phyloP scores from a whole-genome alignment of 2,797 vertebrate genomes.

The Stomatorhinus walkeri region DNA sequence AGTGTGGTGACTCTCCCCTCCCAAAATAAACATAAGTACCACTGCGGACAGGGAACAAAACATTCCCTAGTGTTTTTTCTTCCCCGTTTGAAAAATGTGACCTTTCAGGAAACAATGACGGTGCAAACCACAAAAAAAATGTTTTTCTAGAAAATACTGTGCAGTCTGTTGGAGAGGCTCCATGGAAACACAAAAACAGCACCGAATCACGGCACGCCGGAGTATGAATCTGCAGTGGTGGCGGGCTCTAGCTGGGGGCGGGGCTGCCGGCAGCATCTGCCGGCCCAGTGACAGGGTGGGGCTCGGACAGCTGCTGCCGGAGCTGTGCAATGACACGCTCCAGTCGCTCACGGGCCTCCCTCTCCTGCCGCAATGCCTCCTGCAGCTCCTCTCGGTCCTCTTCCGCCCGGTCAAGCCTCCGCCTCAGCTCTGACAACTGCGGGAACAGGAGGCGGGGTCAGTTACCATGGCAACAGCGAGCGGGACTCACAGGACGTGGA shows the following conservation, averaged over 20 bases:
- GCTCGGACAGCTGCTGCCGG: constrained; percentile 64
- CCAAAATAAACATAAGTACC: not conserved
- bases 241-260: not conserved
- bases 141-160: not conserved
- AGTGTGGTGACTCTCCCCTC: not conserved
- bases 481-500: constrained; percentile 20
- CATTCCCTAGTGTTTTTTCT: not conserved
- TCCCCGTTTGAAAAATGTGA: not conserved
- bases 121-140: not conserved
- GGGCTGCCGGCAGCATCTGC: not conserved
- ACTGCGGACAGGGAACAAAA: not conserved
- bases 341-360: constrained; percentile 71
- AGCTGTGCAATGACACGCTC: constrained; percentile 75
- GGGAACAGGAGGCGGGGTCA: not conserved
- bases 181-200: not conserved
- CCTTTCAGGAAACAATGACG: not conserved
- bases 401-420: constrained; percentile 73
- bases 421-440: constrained; percentile 71
- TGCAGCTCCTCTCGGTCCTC: constrained; percentile 76
- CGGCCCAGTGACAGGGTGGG: not conserved
- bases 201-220: not conserved
- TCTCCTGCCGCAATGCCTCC: constrained; percentile 72
- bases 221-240: not conserved
- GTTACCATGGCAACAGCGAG: not conserved
- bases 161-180: not conserved